Conservation (phyloP, 2,888 invertebrate species). For the Psylliodes chrysocephalus region DNA sequence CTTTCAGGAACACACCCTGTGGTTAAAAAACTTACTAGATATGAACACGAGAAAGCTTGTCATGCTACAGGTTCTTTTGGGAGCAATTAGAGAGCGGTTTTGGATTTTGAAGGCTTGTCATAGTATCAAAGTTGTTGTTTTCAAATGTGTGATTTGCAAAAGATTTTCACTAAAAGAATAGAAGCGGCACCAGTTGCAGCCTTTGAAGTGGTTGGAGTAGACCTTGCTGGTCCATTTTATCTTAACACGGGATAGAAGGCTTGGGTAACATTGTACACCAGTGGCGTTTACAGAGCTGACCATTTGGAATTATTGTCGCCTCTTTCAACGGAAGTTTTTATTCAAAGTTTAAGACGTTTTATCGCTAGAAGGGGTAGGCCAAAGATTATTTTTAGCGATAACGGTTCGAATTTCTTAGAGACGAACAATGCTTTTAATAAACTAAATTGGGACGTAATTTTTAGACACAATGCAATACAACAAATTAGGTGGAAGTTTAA, state of each 20-base stretch:
- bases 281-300: constrained; percentile 56
- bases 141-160: constrained; percentile 38
- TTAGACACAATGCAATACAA: too few relatives aligned
- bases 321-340: constrained; percentile 46
- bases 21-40: too few relatives aligned
- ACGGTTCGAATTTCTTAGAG: too few relatives aligned
- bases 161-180: constrained; percentile 37
- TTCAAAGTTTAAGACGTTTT: too few relatives aligned
- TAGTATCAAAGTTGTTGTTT: constrained; percentile 29
- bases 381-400: too few relatives aligned
- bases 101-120: constrained; percentile 39
- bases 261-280: constrained; percentile 58
- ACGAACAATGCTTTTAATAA: not conserved
- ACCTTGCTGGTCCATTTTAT: too few relatives aligned
- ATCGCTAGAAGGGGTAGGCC: too few relatives aligned
- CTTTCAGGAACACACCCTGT: not conserved
- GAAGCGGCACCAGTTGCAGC: constrained; percentile 39
- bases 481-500: too few relatives aligned
- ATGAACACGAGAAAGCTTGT: not conserved
- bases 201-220: too few relatives aligned
- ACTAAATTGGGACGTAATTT: too few relatives aligned
- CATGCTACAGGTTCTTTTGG: constrained; percentile 30
- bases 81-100: too few relatives aligned
- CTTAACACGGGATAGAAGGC: constrained; percentile 45
- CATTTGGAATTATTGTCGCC: constrained; percentile 57